Evolutionary conservation across 2,888 invertebrate genomes (phyloP), one percentile per base, ranked within the genome.

Genomic region (Troides aeacus): DNA sequence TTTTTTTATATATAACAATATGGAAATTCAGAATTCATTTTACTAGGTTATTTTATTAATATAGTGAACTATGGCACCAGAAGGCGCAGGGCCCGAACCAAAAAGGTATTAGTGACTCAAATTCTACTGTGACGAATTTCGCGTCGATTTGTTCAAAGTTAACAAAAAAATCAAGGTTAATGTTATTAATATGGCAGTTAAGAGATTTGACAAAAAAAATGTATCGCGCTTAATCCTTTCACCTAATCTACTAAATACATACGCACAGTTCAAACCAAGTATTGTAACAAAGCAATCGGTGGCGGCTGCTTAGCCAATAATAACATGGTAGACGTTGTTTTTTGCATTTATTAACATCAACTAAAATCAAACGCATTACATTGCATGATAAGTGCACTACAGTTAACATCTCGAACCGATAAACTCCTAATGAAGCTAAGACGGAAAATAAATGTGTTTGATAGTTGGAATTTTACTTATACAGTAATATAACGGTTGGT

Each of bases 381-480:
- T 79, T 79, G 81, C 81, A 83, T 81, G 84, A 78, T 85, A 84
- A 81, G 78, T 83, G 85, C 84, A 87, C 84, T 86, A 81, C 81
- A 81, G 78, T 79, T 79, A 81, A 79, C 75, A 78, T 78, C 80
- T 81, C 77, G 74, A 76, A 71, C 74, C 76, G 73, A 78, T 60
- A 39, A 66, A 59, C 71, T 62, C 65, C 53, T 50, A 60, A 30
- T 53, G 70, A 62, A 70, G 64, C 58, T 62, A 68, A 65, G 39
- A 70, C 69, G 58, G 65, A 69, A 71, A 66, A 72, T 68, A 68
- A 70, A 58, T 72, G 58, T 46, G 53, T 23, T 39, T 63, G 23
- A 61, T 23, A 46, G 42, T 56, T 24, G 23, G 18, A 57, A 65
- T 66, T 57, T 23, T 58, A 63, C 18, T 18, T 39, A 65, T 24